A percentile compares a stretch with the other conserved stretches of the same genome.
phyloP scores from a whole-genome alignment of 2,888 invertebrate genomes.

The Heliconius erato region DNA sequence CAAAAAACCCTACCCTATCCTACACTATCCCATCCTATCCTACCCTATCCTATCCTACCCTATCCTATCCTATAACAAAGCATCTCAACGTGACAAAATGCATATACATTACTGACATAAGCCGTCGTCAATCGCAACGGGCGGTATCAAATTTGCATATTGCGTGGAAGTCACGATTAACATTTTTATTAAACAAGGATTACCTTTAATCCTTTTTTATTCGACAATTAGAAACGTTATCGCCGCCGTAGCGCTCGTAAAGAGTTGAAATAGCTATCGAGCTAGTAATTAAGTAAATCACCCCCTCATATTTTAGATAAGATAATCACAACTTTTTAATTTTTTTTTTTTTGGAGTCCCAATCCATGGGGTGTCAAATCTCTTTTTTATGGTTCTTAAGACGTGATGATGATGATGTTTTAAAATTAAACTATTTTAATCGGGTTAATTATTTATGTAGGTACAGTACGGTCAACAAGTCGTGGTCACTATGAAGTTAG shows the following conservation, averaged over 20 bases:
- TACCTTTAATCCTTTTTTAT: conserved; percentile 84
- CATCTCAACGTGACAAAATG: conserved; percentile 44
- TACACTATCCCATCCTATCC: no score
- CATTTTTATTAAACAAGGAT: conserved; percentile 86
- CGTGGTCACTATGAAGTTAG: no score
- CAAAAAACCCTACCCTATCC: neutral
- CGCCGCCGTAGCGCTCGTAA: conserved; percentile 78
- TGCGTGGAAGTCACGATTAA: conserved; percentile 81
- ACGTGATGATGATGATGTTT: neutral
- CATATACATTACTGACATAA: conserved; percentile 47
- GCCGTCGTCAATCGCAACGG: conserved; percentile 65
- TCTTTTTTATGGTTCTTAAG: conserved; percentile 51
- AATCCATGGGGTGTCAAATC: conserved; percentile 67
- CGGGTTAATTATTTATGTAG: neutral
- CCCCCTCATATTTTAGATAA: conserved; percentile 70
- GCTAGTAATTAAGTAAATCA: conserved; percentile 79
- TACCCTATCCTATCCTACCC: no score
- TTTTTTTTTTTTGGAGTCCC: conserved; percentile 56
- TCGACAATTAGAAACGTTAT: conserved; percentile 85
- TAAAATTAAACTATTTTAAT: neutral
- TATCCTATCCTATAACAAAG: neutral
- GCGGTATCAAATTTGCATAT: conserved; percentile 80
- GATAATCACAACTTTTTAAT: conserved; percentile 65
- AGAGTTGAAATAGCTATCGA: conserved; percentile 83
- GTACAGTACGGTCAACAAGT: no score